These are phyloP conservation scores for Oostethus manadensis DNA, from an alignment of 2,113 vertebrate species.

Conservation along the genomic window DNA sequence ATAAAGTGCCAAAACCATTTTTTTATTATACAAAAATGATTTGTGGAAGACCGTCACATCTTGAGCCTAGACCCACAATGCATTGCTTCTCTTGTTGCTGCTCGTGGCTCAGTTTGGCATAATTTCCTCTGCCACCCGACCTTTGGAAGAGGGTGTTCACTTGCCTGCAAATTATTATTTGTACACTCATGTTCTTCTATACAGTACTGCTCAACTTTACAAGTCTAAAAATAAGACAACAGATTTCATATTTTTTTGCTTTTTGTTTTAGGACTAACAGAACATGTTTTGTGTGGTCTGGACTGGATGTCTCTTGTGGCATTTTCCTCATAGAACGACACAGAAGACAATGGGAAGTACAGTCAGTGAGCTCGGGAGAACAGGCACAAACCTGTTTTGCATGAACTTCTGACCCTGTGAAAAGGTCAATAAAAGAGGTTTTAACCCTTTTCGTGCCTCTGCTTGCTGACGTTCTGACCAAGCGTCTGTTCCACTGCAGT, in stretches of 20 bases:
- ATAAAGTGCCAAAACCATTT: conserved; percentile 66
- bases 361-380: conserved; percentile 32
- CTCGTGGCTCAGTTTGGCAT: conserved; percentile 39
- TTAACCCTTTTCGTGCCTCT: background rate
- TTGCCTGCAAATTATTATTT: conserved; percentile 1
- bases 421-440: conserved; percentile 5
- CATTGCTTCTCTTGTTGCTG: conserved; percentile 54
- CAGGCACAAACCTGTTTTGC: conserved; percentile 46
- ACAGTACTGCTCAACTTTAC: conserved; percentile 20
- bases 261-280: conserved; percentile 47
- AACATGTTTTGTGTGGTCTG: conserved; percentile 32
- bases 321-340: conserved; percentile 30
- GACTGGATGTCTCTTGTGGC: conserved; percentile 9
- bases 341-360: conserved; percentile 26
- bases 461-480: background rate
- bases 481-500: background rate
- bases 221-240: conserved; percentile 34
- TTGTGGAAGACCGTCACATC: conserved; percentile 62
- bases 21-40: conserved; percentile 36
- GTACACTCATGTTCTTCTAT: background rate
- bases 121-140: conserved; percentile 38
- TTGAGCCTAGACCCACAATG: conserved; percentile 47
- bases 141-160: conserved; percentile 14
- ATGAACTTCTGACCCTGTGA: conserved; percentile 52
- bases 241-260: conserved; percentile 24